Base-by-base conservation (phyloP, 2,888 invertebrate species). In the Lamellibrachia satsuma region DNA sequence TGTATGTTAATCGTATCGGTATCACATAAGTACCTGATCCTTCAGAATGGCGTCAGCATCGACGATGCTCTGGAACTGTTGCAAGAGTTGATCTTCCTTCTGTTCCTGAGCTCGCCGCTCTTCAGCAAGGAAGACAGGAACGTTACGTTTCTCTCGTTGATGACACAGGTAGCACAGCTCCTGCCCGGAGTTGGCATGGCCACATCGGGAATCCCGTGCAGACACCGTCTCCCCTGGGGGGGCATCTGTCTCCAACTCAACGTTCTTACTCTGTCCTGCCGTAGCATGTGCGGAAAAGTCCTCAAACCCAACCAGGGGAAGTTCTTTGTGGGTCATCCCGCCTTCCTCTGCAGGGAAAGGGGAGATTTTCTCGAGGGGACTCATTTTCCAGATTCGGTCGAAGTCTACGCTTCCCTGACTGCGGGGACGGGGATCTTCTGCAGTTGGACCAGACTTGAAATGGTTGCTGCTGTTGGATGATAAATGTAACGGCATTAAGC, bases 101-200 rank as follows among this genome's bases (percentile, higher is more conserved):
- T 91, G 51, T 0, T 91, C 91, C 75, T 95, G 95, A 92, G 96
- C 96, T 55, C 96, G 94, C 52, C 94, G 93, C 93, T 96, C 96
- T 92, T 96, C 96, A 0, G 95, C 93, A 92, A 96, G 96, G 15
- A 95, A 95, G 27, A 96, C 96, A 0, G 96, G 96, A 52, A 96
- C 94, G 94, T 96, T 96, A n/a, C 96, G 94, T 7, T 95, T 94
- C 3, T 95, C 95, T n/a, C 96, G 94, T 94, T 96, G 96, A 94
- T 96, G 96, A 93, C 96, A 96, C 90, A 96, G 94, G 93, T 96
- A 96, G 94, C 96, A 96, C 92, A 96, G 94, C 94, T 96, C 96
- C 94, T 96, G 96, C 0, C 96, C 96, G n/a, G 96, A 96, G 92
- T 95, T 95, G 39, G 95, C 94, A 93, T 96, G 96, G 11, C 94